A percentile compares a stretch with the other conserved stretches of the same genome.
Evolutionary conservation across 2,113 vertebrate species (phyloP).

Genomic region (Machaerirhynchus nigripectus): DNA sequence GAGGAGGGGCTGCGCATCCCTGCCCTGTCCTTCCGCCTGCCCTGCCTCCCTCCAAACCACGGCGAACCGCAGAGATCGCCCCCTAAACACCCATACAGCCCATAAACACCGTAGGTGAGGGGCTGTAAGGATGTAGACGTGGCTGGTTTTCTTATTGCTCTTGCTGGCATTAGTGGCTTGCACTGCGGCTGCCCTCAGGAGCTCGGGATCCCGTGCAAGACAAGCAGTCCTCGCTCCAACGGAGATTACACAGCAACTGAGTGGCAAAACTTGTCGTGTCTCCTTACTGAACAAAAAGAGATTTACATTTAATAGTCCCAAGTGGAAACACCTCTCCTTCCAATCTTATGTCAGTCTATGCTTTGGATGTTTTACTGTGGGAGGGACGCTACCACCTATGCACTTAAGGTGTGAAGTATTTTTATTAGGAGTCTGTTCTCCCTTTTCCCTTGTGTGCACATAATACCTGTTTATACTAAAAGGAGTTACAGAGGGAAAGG

Average conservation of each 20-base stretch:
- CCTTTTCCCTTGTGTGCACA: not conserved
- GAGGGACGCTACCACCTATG: not conserved
- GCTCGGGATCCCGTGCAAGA: not conserved
- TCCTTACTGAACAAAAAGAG: not conserved
- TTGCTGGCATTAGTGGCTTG: not conserved
- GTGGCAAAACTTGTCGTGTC: not conserved
- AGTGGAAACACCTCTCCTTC: not conserved
- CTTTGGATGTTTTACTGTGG: not conserved
- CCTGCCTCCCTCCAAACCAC: not conserved
- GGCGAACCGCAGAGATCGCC: accelerated
- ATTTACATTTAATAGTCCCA: not conserved
- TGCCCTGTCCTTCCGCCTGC: not conserved
- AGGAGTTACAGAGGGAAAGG: not conserved
- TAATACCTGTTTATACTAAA: not conserved
- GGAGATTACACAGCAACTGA: not conserved
- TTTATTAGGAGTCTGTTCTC: not conserved
- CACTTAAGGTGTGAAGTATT: not conserved
- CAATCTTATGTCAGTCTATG: not conserved
- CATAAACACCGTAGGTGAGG: accelerated
- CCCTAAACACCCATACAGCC: accelerated
- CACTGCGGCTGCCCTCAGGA: not conserved
- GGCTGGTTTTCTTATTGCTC: not conserved
- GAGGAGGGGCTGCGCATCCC: not conserved
- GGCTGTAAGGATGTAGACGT: accelerated
- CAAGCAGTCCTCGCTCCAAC: not conserved